phyloP scores from a whole-genome alignment of 2,797 vertebrate genomes.

The Neosalanx taihuensis region DNA sequence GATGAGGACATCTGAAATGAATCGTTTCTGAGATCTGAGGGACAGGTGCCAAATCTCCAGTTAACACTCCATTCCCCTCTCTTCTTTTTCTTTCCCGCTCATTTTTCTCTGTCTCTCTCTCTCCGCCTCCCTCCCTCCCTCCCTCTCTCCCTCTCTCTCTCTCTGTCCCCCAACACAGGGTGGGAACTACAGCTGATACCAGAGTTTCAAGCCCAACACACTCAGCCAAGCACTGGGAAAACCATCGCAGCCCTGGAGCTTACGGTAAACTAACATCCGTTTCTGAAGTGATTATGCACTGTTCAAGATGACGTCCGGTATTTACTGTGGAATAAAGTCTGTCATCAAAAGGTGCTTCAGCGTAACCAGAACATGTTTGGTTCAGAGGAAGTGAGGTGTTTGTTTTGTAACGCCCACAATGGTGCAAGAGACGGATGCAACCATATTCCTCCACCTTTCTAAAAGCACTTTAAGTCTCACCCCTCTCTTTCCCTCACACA shows the following conservation, averaged over 20 bases:
- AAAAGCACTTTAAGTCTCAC: not conserved
- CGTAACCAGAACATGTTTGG: not conserved
- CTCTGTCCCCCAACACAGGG: not conserved
- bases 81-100: too few relatives aligned
- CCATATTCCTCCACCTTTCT: not conserved
- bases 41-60: not conserved
- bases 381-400: not conserved
- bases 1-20: slow-evolving; percentile 14
- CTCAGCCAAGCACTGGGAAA: not conserved
- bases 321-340: not conserved
- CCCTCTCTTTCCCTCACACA: too few relatives aligned
- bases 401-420: too few relatives aligned
- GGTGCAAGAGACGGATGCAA: not conserved
- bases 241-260: slow-evolving; percentile 7
- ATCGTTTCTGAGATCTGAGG: slow-evolving; percentile 21
- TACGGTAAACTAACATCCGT: not conserved
- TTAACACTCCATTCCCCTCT: too few relatives aligned
- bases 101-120: too few relatives aligned
- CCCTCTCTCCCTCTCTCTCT: not conserved
- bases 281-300: not conserved
- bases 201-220: not conserved
- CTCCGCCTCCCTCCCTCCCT: not conserved
- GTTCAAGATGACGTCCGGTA: not conserved
- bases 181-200: not conserved
- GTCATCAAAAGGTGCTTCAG: not conserved